These are phyloP conservation scores for Julus scandinavius DNA, from an alignment of 2,888 invertebrate species.

Conservation along the genomic window DNA sequence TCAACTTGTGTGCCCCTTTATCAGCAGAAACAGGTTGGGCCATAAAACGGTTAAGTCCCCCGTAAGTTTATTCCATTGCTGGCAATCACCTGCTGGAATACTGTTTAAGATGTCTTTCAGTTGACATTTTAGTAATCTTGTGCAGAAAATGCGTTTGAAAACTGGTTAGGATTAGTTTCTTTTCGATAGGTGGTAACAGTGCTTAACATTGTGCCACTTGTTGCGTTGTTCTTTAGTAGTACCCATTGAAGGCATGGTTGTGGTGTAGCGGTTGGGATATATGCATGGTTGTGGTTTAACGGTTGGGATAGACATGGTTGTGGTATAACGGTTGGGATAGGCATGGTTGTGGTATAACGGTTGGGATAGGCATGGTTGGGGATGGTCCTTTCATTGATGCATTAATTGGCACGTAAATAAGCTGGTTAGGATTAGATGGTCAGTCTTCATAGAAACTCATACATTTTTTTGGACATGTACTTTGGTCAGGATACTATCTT, in stretches of 20 bases:
- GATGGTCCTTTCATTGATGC: not conserved
- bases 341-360: too few relatives aligned
- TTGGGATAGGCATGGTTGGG: too few relatives aligned
- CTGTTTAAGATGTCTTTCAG: not conserved
- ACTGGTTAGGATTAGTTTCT: not conserved
- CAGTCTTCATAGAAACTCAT: not conserved
- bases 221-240: not conserved
- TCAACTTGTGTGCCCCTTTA: slow-evolving; percentile 2
- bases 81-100: too few relatives aligned
- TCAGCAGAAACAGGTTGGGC: not conserved
- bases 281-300: too few relatives aligned
- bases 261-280: too few relatives aligned
- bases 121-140: too few relatives aligned
- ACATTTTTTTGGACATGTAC: too few relatives aligned
- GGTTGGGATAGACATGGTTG: too few relatives aligned
- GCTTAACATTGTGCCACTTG: not conserved
- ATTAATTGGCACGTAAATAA: not conserved
- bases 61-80: too few relatives aligned
- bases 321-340: too few relatives aligned
- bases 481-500: too few relatives aligned
- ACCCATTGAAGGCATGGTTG: not conserved
- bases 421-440: not conserved
- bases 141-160: too few relatives aligned
- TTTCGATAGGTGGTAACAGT: not conserved
- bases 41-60: not conserved